Evolutionary conservation across 1,140 invertebrate species (phyloP).

Genomic region (Pogonomyrmex californicus): DNA sequence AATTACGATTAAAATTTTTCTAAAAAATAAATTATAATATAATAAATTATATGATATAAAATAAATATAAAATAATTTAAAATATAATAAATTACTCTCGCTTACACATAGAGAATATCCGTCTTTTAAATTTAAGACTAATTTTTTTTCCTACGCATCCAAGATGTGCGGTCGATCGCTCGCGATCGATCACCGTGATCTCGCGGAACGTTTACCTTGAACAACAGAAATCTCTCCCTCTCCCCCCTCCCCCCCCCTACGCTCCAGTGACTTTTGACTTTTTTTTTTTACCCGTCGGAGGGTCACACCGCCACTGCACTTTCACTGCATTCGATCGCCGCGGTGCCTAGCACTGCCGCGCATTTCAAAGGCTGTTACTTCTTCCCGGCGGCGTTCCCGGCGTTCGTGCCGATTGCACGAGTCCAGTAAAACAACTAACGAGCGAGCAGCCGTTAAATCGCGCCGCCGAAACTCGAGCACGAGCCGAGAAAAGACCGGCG

Average conservation of each 20-base stretch:
- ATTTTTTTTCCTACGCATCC: too few relatives aligned
- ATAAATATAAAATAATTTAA: too few relatives aligned
- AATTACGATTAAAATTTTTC: too few relatives aligned
- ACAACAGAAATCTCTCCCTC: conserved; percentile 59
- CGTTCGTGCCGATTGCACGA: conserved; percentile 22
- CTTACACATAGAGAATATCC: too few relatives aligned
- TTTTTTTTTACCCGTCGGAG: conserved; percentile 21
- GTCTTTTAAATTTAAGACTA: too few relatives aligned
- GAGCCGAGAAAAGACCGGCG: neutral
- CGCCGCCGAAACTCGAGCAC: neutral
- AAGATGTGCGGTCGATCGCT: too few relatives aligned
- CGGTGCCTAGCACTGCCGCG: conserved; percentile 49
- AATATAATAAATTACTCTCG: too few relatives aligned
- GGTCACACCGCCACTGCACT: conserved; percentile 41
- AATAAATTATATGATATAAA: too few relatives aligned
- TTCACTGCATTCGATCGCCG: conserved; percentile 61
- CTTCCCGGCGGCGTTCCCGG: neutral
- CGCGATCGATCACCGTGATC: neutral
- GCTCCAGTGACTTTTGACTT: conserved; percentile 4
- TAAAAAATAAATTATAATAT: too few relatives aligned
- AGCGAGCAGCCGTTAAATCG: conserved; percentile 27
- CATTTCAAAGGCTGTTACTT: conserved; percentile 5
- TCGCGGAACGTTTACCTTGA: conserved; percentile 66
- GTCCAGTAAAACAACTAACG: neutral
- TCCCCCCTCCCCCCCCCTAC: neutral